Conservation (phyloP, 2,888 invertebrate species). For the Deilephila porcellus region DNA sequence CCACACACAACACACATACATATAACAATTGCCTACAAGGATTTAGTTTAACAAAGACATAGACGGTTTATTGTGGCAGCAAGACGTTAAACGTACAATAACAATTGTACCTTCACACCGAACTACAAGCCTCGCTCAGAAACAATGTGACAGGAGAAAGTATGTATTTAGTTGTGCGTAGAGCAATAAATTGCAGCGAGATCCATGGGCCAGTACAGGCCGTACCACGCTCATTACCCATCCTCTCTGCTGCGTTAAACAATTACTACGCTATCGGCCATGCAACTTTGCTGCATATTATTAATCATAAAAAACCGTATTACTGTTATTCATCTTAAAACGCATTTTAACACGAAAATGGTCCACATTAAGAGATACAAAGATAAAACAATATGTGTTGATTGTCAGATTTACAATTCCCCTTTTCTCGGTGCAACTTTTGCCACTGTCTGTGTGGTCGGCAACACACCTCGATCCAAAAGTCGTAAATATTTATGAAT, state of each 20-base stretch:
- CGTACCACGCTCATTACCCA: neutral
- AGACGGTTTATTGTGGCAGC: too few species aligned
- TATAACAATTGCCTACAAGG: too few species aligned
- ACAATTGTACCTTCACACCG: constrained; percentile 18
- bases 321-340: neutral
- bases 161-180: constrained; percentile 50
- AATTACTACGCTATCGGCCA: neutral
- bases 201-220: constrained; percentile 43
- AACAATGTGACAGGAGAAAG: constrained; percentile 55
- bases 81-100: neutral
- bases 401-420: too few species aligned
- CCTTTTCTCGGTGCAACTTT: too few species aligned
- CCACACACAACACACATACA: too few species aligned
- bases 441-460: too few species aligned
- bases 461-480: too few species aligned
- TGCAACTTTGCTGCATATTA: neutral
- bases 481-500: too few species aligned
- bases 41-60: too few species aligned
- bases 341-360: too few species aligned
- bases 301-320: neutral
- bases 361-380: too few species aligned
- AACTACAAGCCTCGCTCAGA: constrained; percentile 27
- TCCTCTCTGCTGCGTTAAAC: constrained; percentile 4
- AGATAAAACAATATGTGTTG: too few species aligned
- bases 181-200: constrained; percentile 55